Evolutionary conservation across 2,113 vertebrate genomes (phyloP), one percentile per base, ranked within the genome.

Genomic region (Gasterosteus aculeatus): DNA sequence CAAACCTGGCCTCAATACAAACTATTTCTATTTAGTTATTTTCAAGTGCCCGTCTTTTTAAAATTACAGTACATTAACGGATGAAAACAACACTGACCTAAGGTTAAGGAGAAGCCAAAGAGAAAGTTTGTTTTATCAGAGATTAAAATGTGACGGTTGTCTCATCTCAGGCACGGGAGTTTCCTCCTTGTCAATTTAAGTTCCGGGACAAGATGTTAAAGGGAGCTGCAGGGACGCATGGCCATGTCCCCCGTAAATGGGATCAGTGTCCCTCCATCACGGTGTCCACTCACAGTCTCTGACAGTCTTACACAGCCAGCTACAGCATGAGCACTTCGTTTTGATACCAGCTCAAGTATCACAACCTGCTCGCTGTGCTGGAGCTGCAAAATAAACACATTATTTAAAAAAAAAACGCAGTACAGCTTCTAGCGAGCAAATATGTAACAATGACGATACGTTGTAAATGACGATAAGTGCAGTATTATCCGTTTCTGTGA

Each of bases 151-250:
- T 42, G 70, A 72, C 66, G 38, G 39, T 3, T 18, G 39, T 29
- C 63, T 82, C 58, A 49, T 86, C 58, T 75, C 49, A 46, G 54
- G 47, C 22, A 19, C 33, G 31, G 3, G 4, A 68, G 65, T 47
- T 47, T 77, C 58, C 69, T 69, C 29, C 60, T 5, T 54, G 35
- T 31, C 72, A 47, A 78, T 82, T 74, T 67, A 49, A 83, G 73
- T 0, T 42, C 31, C 62, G 49, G 3, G 14, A 56, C 6, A 5
- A 11, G 22, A 60, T 41, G 53, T 16, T 33, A 10, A 58, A 8
- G 10, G n/a, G 29, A 59, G 26, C 3, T 65, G 8, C 33, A 35
- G 42, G 26, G 29, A 53, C 41, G 54, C 64, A 9, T 2, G 56
- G 53, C 16, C 11, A 47, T 7, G 22, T 51, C 53, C 19, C 33